Conservation (phyloP, 2,797 vertebrate genomes). For the Sarcoramphus papa region DNA sequence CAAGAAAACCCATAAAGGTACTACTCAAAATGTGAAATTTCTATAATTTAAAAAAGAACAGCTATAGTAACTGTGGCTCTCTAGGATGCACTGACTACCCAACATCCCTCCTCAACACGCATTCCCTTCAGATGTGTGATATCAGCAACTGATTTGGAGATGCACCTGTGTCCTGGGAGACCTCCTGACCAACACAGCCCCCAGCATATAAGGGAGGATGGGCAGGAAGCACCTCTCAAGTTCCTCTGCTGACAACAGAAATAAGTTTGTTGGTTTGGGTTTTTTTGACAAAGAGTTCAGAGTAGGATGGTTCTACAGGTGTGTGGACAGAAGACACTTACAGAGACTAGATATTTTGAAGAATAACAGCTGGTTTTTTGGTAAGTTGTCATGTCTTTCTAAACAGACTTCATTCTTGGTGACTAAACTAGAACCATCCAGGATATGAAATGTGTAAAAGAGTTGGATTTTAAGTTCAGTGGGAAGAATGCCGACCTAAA, state of each 20-base stretch:
- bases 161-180: background rate
- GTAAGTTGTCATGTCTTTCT: background rate
- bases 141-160: background rate
- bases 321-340: fast-evolving
- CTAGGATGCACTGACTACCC: background rate
- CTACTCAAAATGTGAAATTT: background rate
- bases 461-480: background rate
- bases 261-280: too few species aligned
- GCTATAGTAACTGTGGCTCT: background rate
- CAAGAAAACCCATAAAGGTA: background rate
- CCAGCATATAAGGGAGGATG: fast-evolving
- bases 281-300: background rate
- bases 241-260: background rate
- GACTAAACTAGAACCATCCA: background rate
- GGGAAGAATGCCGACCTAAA: background rate
- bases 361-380: background rate
- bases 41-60: background rate
- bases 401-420: background rate
- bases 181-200: background rate
- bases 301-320: background rate
- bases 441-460: background rate
- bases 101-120: background rate
- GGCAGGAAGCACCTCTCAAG: fast-evolving
- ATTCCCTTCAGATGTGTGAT: background rate
- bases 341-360: background rate